Evolutionary conservation across 2,797 vertebrate genomes (phyloP), one percentile per base, ranked within the genome.

Genomic region (Urosaurus nigricauda): DNA sequence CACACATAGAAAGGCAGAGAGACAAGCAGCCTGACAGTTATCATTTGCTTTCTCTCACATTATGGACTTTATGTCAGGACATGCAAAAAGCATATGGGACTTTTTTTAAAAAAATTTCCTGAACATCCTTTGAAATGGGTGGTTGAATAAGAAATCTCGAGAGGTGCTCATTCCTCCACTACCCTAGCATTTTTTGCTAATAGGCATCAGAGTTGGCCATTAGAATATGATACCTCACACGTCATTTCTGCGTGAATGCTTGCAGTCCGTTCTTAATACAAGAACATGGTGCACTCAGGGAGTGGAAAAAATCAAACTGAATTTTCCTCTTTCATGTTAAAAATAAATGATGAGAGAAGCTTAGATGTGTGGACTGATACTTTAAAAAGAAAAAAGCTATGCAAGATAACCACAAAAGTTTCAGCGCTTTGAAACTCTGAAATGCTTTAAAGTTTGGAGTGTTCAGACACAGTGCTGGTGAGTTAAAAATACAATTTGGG

Each of bases 321-420:
- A 68, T 71, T 78, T 43, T 78, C 65, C 16, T 78, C 47, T 84
- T 88, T 78, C 74, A 89, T 47, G 63, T 40, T 79, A 83, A 79
- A 51, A 87, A 5, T 60, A 79, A 79, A 3, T 37, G 74, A 74
- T 73, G 65, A 87, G 56, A 13, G 14, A 87, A 73, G 26, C 65
- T 84, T 75, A 37, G 47, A 40, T 87, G 53, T 79, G 51, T 83
- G 74, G 56, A 84, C 21, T 17, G 13, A 6, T 40, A 78, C 7
- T 84, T 88, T 29, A 63, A 35, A 51, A 65, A 65, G 5, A 65
- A 60, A 35, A 58, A 75, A 6, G 29, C 29, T 26, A 40, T 70
- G 35, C 37, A 79, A 84, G 29, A 43, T 32, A 19, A 21, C 35
- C 29, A 71, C 4, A 32, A 53, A 84, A 74, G 40, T 53, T 56